phyloP scores from a whole-genome alignment of 2,113 vertebrate genomes.

The Lamprologus speciosus region DNA sequence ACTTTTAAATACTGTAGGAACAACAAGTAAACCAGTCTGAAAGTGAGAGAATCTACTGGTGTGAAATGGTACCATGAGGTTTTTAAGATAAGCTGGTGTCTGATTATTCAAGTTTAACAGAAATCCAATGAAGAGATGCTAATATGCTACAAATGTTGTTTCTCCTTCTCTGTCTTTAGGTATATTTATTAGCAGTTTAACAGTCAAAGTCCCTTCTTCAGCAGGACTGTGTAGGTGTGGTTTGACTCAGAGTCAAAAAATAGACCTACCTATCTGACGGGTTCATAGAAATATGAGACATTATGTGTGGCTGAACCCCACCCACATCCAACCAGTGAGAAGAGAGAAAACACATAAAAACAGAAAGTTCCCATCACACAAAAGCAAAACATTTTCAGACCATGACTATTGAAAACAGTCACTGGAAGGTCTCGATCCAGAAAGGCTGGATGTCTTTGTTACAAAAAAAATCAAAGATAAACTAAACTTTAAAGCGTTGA shows the following conservation, averaged over 20 bases:
- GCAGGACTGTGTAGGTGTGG: background rate
- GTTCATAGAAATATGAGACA: background rate
- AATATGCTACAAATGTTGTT: background rate
- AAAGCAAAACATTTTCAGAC: background rate
- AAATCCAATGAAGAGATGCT: background rate
- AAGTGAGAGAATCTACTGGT: background rate
- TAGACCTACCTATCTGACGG: background rate
- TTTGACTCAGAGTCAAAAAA: background rate
- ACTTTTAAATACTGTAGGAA: rapidly evolving
- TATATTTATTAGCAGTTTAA: background rate
- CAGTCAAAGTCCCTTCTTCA: background rate
- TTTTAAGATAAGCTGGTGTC: background rate
- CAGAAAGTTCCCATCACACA: background rate
- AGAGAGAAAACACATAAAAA: background rate
- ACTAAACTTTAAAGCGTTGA: background rate
- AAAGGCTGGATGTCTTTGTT: background rate
- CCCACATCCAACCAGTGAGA: background rate
- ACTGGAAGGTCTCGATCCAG: background rate
- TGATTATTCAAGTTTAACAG: background rate
- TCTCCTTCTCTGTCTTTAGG: background rate
- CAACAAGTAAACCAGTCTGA: background rate
- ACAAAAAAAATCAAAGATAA: background rate
- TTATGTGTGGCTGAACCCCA: background rate
- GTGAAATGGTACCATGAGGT: background rate
- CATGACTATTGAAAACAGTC: background rate